Base-by-base conservation (phyloP, 2,797 vertebrate genomes). In the Graptemys geographica region DNA sequence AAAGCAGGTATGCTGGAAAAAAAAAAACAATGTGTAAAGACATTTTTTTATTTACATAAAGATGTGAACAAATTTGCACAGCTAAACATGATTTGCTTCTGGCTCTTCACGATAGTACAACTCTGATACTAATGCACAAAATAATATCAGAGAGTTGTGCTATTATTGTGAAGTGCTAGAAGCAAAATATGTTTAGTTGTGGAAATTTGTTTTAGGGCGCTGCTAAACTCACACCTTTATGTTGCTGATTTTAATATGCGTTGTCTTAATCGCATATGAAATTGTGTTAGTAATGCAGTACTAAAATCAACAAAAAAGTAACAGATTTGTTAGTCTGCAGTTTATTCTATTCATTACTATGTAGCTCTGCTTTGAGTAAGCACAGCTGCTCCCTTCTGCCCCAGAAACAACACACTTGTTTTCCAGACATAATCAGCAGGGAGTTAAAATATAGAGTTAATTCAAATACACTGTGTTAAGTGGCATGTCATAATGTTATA, bases 401-500 rank as follows among this genome's bases (percentile, higher is more conserved):
- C 86, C 86, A 90, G 59, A 89, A 92, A 93, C 93, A 86, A 28
- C 52, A 3, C 31, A 51, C 16, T 92, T 0, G 16, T 95, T 92
- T 96, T 93, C 56, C 76, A 92, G 65, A 89, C 10, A 79, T 3
- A 74, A 33, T 88, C 49, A 65, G 83, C 90, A 31, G 44, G 37
- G 11, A 72, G 37, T 72, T 55, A 90, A 80, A 84, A 86, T 37
- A 94, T 79, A 93, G 89, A 95, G 76, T 62, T 79, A 94, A 91
- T 88, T 82, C 92, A 89, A 96, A 86, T 21, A 92, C 31, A 27
- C 11, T 52, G 88, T 1, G 3, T 18, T 37, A 51, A 47, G 87
- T 74, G 90, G 18, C 0, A 84, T 93, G 86, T 95, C 94, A 89
- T 96, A 86, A 95, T 91, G 96, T 92, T 76, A 86, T 81, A 87